Percentiles rank a stretch among this genome's conserved stretches.
Conservation (phyloP, 1,140 invertebrate species). For the Chrysoperla carnea region DNA sequence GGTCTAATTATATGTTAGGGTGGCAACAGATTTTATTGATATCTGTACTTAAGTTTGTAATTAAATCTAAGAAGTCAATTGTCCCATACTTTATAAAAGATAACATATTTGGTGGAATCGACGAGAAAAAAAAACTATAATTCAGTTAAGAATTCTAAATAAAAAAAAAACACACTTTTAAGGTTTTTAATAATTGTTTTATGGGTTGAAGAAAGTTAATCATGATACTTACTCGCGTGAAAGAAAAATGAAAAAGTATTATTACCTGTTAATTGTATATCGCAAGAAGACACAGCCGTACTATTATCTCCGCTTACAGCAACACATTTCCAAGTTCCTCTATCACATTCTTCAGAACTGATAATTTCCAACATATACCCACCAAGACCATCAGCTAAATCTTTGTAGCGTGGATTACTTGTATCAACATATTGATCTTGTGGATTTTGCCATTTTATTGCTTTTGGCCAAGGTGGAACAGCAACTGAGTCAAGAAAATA, state of each 20-base stretch:
- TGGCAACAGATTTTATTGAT: too few relatives aligned
- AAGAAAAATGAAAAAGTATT: too few relatives aligned
- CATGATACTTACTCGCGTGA: too few relatives aligned
- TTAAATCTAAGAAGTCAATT: too few relatives aligned
- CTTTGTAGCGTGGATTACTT: constrained; percentile 37
- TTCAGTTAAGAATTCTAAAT: too few relatives aligned
- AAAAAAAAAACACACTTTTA: too few relatives aligned
- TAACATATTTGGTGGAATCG: too few relatives aligned
- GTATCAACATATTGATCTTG: constrained; percentile 45
- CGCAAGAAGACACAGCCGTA: constrained; percentile 50
- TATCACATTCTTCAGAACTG: constrained; percentile 55
- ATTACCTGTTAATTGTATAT: constrained; percentile 24
- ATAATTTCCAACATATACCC: constrained; percentile 56
- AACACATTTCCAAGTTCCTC: constrained; percentile 78
- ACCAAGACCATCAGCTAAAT: constrained; percentile 62
- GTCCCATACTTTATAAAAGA: too few relatives aligned
- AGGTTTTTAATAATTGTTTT: too few relatives aligned
- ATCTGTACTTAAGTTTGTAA: not conserved
- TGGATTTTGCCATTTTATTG: constrained; percentile 69
- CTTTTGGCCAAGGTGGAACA: constrained; percentile 65
- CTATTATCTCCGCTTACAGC: constrained; percentile 52
- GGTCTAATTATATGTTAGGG: not conserved
- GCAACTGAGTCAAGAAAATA: constrained; percentile 30
- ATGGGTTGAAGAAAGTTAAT: too few relatives aligned
- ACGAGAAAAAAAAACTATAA: too few relatives aligned